These are phyloP conservation scores for Drosophila robusta DNA, from an alignment of 2,888 invertebrate genomes.

Conservation along the genomic window DNA sequence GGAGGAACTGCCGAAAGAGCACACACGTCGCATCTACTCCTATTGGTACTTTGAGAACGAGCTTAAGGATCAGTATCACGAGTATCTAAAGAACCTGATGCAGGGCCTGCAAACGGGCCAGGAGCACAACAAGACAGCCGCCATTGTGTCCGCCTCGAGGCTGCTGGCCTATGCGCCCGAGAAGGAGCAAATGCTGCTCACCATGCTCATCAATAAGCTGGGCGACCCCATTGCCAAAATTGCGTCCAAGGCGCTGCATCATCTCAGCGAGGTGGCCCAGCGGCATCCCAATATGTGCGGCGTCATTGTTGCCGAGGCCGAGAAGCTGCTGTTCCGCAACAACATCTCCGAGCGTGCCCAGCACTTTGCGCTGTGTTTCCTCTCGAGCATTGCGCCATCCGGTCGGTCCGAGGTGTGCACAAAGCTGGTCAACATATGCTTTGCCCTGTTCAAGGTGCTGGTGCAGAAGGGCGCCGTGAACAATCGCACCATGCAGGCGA, in stretches of 20 bases:
- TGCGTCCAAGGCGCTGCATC: conserved; percentile 94
- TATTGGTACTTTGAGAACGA: conserved; percentile 96
- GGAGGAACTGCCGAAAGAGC: conserved; percentile 86
- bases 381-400: conserved; percentile 92
- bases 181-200: conserved; percentile 87
- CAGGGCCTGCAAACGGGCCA: conserved; percentile 83
- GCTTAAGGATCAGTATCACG: conserved; percentile 90
- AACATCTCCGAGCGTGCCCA: conserved; percentile 95
- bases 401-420: conserved; percentile 92
- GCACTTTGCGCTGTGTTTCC: conserved; percentile 96
- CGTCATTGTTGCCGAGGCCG: conserved; percentile 94
- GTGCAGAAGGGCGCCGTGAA: conserved; percentile 93
- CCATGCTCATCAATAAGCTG: conserved; percentile 95
- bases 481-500: conserved; percentile 92
- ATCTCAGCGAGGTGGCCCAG: conserved; percentile 92
- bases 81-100: conserved; percentile 84
- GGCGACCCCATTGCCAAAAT: conserved; percentile 94
- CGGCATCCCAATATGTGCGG: conserved; percentile 97
- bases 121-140: conserved; percentile 82
- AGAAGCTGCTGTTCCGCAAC: conserved; percentile 94
- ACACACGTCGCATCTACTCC: conserved; percentile 88
- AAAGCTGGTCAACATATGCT: conserved; percentile 95
- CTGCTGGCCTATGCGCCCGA: conserved; percentile 83
- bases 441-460: conserved; percentile 97
- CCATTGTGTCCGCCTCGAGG: conserved; percentile 81